phyloP scores from a whole-genome alignment of 2,797 vertebrate species.

The Gobio occitaniae region DNA sequence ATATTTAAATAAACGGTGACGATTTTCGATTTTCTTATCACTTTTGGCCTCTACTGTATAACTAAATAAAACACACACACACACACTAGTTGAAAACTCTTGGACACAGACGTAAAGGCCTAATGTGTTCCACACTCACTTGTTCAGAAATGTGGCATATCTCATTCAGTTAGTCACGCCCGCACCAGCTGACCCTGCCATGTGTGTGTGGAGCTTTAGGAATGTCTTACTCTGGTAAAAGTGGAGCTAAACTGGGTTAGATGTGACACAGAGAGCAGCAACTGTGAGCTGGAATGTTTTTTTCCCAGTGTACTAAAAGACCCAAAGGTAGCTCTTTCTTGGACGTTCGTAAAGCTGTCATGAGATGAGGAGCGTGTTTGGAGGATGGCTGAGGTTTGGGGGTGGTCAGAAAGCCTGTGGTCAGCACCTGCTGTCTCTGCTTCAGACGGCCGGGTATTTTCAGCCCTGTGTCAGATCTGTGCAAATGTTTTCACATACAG shows the following conservation, averaged over 20 bases:
- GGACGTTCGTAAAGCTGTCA: not conserved
- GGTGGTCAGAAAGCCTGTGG: not conserved
- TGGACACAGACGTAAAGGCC: not conserved
- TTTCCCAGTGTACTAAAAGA: conserved; percentile 2
- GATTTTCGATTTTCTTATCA: not conserved
- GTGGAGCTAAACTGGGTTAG: conserved; percentile 27
- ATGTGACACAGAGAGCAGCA: conserved; percentile 36
- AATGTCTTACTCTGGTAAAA: conserved; percentile 51
- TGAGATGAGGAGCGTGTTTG: not conserved
- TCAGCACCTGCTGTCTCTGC: conserved; percentile 38
- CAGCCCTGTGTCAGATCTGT: conserved; percentile 45
- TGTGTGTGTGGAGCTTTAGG: conserved; percentile 19
- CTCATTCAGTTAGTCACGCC: conserved; percentile 36
- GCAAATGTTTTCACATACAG: conserved; percentile 44
- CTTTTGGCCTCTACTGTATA: not conserved
- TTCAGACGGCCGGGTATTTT: conserved; percentile 47
- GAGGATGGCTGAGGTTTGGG: not conserved
- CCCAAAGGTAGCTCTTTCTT: not conserved
- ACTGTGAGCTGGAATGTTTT: conserved; percentile 23
- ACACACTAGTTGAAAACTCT: not conserved
- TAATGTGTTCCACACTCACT: conserved; percentile 25
- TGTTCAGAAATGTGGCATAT: conserved; percentile 41
- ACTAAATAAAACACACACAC: not conserved
- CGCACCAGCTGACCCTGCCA: conserved; percentile 43
- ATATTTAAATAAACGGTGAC: not conserved